A percentile compares a stretch with the other conserved stretches of the same genome.
Evolutionary conservation across 2,888 invertebrate species (phyloP).

Genomic region (Cataglyphis livida): DNA sequence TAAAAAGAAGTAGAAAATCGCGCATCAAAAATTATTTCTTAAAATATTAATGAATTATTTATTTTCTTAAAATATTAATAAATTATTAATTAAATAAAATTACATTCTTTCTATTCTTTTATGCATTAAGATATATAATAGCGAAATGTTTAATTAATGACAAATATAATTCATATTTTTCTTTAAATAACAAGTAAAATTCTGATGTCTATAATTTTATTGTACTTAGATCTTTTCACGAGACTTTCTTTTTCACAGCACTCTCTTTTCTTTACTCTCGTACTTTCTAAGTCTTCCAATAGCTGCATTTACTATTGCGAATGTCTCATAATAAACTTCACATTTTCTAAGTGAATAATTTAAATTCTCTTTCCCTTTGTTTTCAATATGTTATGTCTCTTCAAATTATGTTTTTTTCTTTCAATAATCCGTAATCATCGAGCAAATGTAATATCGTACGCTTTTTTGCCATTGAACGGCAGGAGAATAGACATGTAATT

Average conservation of each 20-base stretch:
- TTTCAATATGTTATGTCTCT: constrained; percentile 4
- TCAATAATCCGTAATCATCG: constrained; percentile 24
- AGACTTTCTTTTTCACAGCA: neutral
- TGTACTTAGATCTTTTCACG: neutral
- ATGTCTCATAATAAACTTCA: neutral
- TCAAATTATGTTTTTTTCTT: constrained; percentile 16
- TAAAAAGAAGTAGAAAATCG: neutral
- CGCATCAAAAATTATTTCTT: neutral
- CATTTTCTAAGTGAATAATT: constrained; percentile 21
- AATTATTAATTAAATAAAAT: neutral
- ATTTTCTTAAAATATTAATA: neutral
- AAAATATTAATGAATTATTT: constrained; percentile 1
- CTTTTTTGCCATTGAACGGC: constrained; percentile 1
- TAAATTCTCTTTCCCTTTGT: neutral
- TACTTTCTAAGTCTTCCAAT: constrained; percentile 2
- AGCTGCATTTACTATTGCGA: neutral
- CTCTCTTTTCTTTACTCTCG: neutral
- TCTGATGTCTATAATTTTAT: neutral
- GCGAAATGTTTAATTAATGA: neutral
- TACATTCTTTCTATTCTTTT: too few species aligned
- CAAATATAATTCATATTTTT: neutral
- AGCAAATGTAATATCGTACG: constrained; percentile 14
- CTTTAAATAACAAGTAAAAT: neutral
- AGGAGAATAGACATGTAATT: constrained; percentile 8
- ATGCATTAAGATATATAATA: neutral